Percentiles rank a stretch among this genome's conserved stretches.
phyloP scores from a whole-genome alignment of 2,113 vertebrate species.

The Mirounga angustirostris region DNA sequence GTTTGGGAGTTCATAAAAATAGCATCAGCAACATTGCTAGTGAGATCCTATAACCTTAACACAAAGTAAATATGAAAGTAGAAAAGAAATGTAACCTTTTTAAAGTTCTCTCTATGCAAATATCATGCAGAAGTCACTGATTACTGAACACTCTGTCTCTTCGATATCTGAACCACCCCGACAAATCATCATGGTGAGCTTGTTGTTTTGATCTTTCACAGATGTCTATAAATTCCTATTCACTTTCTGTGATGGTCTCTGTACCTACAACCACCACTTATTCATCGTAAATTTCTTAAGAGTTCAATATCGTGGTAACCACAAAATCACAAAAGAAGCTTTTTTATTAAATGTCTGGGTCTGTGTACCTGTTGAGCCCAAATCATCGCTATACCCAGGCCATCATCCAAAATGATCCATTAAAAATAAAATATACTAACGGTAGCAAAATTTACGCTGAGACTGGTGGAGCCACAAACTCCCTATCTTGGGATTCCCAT shows the following conservation, averaged over 20 bases:
- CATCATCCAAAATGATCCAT: neutral
- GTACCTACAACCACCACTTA: neutral
- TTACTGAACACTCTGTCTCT: neutral
- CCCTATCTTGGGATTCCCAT: neutral
- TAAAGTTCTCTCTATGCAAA: slow-evolving; percentile 79
- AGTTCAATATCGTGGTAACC: neutral
- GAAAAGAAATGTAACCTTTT: slow-evolving; percentile 79
- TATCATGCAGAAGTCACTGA: slow-evolving; percentile 65
- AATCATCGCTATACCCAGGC: neutral
- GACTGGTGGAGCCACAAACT: fast-evolving
- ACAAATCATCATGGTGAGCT: neutral
- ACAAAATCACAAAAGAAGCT: neutral
- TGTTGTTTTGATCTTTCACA: slow-evolving; percentile 33
- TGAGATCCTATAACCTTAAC: slow-evolving; percentile 77
- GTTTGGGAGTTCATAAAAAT: slow-evolving; percentile 70
- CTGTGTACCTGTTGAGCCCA: neutral
- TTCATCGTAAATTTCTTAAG: neutral
- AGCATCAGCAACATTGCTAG: slow-evolving; percentile 53
- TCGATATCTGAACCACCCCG: neutral
- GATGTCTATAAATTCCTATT: neutral
- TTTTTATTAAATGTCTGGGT: neutral
- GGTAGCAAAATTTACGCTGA: neutral
- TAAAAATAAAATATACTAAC: neutral
- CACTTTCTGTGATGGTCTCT: neutral
- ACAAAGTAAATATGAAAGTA: slow-evolving; percentile 76